phyloP scores from a whole-genome alignment of 2,888 invertebrate genomes.

The Sarcophaga carnaria region DNA sequence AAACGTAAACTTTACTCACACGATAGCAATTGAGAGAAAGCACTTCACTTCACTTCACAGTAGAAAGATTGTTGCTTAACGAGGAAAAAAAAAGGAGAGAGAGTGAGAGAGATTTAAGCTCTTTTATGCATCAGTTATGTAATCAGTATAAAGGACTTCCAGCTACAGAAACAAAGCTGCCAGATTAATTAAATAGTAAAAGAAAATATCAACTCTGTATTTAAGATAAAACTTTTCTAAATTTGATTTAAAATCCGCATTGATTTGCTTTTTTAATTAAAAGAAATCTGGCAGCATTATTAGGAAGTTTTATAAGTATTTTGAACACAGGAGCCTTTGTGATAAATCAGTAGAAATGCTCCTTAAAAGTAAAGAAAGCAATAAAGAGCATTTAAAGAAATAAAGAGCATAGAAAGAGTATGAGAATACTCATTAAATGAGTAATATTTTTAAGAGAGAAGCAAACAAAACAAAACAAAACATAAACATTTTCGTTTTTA shows the following conservation, averaged over 20 bases:
- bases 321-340: conserved; percentile 28
- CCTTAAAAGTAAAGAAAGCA: conserved; percentile 2
- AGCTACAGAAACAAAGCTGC: too few species aligned
- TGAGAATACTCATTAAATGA: conserved; percentile 42
- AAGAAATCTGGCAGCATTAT: too few species aligned
- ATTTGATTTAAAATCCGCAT: too few species aligned
- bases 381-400: conserved; percentile 3
- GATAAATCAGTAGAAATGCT: conserved; percentile 17
- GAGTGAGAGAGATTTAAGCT: not conserved
- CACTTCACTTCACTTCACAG: too few species aligned
- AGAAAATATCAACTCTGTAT: too few species aligned
- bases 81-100: not conserved
- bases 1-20: conserved; percentile 93
- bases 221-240: too few species aligned
- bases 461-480: not conserved
- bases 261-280: too few species aligned
- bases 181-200: too few species aligned
- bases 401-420: conserved; percentile 13
- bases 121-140: too few species aligned
- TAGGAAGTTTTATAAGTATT: too few species aligned
- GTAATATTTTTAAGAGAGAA: conserved; percentile 19
- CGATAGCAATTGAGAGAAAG: conserved; percentile 54
- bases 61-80: conserved; percentile 1
- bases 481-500: conserved; percentile 23
- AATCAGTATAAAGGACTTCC: too few species aligned